phyloP scores from a whole-genome alignment of 2,797 vertebrate species.

The Tadarida brasiliensis region DNA sequence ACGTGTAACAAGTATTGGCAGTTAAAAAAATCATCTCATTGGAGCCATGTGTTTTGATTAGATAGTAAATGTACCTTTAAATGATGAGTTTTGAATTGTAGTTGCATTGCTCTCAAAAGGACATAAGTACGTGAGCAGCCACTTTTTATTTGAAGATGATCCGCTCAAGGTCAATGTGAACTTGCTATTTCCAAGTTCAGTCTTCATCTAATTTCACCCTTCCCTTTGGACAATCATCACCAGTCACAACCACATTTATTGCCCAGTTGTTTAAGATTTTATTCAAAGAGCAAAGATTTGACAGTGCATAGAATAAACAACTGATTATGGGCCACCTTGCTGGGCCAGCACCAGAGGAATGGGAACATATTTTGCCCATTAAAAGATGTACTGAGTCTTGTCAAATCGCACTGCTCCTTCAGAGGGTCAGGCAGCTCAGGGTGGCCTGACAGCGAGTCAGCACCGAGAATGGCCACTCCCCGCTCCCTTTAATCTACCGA shows the following conservation, averaged over 20 bases:
- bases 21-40: not conserved
- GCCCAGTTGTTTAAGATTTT: slow-evolving; percentile 71
- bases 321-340: slow-evolving; percentile 62
- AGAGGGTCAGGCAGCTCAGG: not conserved
- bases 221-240: slow-evolving; percentile 34
- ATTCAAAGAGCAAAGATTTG: slow-evolving; percentile 75
- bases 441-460: not conserved
- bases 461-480: not conserved
- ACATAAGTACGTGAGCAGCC: not conserved
- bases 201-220: slow-evolving; percentile 21
- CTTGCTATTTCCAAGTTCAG: not conserved
- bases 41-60: not conserved
- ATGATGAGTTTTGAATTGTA: not conserved
- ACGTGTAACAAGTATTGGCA: not conserved
- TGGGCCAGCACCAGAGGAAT: slow-evolving; percentile 76
- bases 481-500: not conserved
- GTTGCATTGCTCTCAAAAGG: not conserved
- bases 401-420: not conserved
- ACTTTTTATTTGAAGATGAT: not conserved
- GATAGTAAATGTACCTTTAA: slow-evolving; percentile 15
- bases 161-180: not conserved
- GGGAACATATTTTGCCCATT: not conserved
- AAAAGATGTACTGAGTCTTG: not conserved
- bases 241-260: slow-evolving; percentile 33
- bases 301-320: slow-evolving; percentile 68